phyloP scores from a whole-genome alignment of 2,888 invertebrate species.

The Meandrusa payeni region DNA sequence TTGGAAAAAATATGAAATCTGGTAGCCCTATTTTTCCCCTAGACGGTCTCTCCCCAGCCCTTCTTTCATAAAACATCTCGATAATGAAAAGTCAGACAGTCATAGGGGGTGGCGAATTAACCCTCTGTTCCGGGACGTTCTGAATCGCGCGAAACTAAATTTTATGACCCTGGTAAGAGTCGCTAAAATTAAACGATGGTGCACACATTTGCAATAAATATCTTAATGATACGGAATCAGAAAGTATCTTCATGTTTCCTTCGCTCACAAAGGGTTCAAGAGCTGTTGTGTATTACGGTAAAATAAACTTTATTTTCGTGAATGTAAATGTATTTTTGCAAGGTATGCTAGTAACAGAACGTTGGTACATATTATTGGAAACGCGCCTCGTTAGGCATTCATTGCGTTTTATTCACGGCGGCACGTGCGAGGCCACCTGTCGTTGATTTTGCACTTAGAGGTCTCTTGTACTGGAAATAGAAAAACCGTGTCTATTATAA shows the following conservation, averaged over 20 bases:
- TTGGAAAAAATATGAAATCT: slow-evolving; percentile 25
- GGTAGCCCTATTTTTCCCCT: slow-evolving; percentile 64
- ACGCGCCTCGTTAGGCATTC: slow-evolving; percentile 70
- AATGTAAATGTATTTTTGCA: slow-evolving; percentile 37
- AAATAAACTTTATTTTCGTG: slow-evolving; percentile 44
- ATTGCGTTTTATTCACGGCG: slow-evolving; percentile 73
- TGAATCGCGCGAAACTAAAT: slow-evolving; percentile 49
- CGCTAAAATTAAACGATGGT: slow-evolving; percentile 56
- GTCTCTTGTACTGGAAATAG: slow-evolving; percentile 17
- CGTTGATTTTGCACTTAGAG: slow-evolving; percentile 65
- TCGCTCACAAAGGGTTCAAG: slow-evolving; percentile 48
- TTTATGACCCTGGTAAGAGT: slow-evolving; percentile 49
- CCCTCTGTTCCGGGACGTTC: slow-evolving; percentile 47
- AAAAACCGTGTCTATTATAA: too few species aligned
- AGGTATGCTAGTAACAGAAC: slow-evolving; percentile 16
- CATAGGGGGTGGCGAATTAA: slow-evolving; percentile 74
- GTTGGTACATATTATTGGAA: slow-evolving; percentile 34
- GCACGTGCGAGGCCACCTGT: slow-evolving; percentile 79
- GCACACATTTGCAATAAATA: slow-evolving; percentile 66
- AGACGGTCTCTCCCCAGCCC: slow-evolving; percentile 54
- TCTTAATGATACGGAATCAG: slow-evolving; percentile 79
- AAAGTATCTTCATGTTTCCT: slow-evolving; percentile 62
- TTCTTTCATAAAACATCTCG: slow-evolving; percentile 80
- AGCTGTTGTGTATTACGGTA: slow-evolving; percentile 30
- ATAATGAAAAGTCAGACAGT: slow-evolving; percentile 81